A percentile compares a stretch with the other conserved stretches of the same genome.
These are phyloP conservation scores for Zaprionus vittiger DNA, from an alignment of 1,140 invertebrate genomes.

Conservation along the genomic window DNA sequence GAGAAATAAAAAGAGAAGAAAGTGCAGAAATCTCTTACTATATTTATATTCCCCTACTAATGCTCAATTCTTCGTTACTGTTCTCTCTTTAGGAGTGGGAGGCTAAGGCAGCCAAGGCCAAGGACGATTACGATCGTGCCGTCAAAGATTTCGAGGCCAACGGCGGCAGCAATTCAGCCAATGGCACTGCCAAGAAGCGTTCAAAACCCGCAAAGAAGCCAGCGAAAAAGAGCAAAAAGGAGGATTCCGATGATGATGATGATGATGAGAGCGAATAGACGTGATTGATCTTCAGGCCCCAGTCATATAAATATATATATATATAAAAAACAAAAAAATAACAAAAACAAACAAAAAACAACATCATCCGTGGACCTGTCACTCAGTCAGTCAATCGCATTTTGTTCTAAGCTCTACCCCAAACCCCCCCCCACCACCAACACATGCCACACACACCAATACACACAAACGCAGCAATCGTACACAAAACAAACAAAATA, in stretches of 20 bases:
- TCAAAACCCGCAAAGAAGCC: constrained; percentile 84
- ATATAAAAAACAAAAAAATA: neutral
- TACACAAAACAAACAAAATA: constrained; percentile 5
- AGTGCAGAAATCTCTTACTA: too few relatives aligned
- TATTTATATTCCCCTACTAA: constrained; percentile 8
- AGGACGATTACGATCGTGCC: constrained; percentile 93
- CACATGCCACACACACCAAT: constrained; percentile 6
- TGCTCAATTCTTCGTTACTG: neutral
- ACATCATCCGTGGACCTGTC: constrained; percentile 31
- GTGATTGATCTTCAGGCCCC: constrained; percentile 29
- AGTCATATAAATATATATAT: constrained; percentile 40
- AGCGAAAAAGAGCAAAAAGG: constrained; percentile 85
- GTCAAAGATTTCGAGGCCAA: constrained; percentile 95
- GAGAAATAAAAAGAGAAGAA: neutral
- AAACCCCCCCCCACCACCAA: neutral
- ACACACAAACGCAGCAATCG: constrained; percentile 30
- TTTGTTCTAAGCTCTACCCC: constrained; percentile 26
- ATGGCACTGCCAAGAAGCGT: constrained; percentile 84
- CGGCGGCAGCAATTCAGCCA: constrained; percentile 86
- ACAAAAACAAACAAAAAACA: constrained; percentile 2
- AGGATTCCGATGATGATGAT: constrained; percentile 82
- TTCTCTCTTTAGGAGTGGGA: constrained; percentile 92
- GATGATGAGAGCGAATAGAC: constrained; percentile 81
- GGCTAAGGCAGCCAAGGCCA: constrained; percentile 91
- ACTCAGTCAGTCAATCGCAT: constrained; percentile 38